Evolutionary conservation across 2,797 vertebrate genomes (phyloP), one percentile per base, ranked within the genome.

Genomic region (Rallus crepitans): DNA sequence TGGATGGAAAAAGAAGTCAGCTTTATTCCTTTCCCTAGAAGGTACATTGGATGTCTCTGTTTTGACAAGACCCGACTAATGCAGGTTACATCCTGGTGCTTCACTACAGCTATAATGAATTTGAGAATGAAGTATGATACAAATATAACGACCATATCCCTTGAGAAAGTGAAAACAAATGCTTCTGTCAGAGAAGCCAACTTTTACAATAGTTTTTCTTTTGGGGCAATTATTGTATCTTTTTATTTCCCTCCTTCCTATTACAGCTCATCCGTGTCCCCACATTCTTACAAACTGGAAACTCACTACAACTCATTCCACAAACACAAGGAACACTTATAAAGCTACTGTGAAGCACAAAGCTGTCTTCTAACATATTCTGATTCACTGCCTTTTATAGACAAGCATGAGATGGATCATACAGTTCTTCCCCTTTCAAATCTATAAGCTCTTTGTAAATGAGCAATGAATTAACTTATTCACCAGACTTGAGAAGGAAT

Each of bases 391-490:
- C 75, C 81, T 68, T 92, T 85, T 90, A 79, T 21, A 82, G 91
- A 82, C 77, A 53, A 80, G 87, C 84, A 66, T 11, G 55, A 87
- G 65, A 68, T 65, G 79, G 92, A 95, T 78, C 89, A 19, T 37
- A 71, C 47, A 87, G 90, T 77, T 89, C 89, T 93, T 68, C 81
- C 60, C 75, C 75, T 95, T 93, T 48, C 75, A 28, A 79, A 87
- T 90, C 93, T 95, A 60, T 89, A 83, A 92, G 91, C 61, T 72
- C 94, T 94, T 96, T 95, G 94, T 94, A 92, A 80, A 89, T 15
- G 75, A 87, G 88, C 71, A 90, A 92, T 96, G 93, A 94, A 96
- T 90, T 92, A 92, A 90, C 64, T 64, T 71, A 92, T 93, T 94
- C 78, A 93, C n/a, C 61, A 85, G 86, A 61, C 45, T 1, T 30